These are phyloP conservation scores for Reinhardtius hippoglossoides DNA, from an alignment of 2,113 vertebrate species.

Conservation along the genomic window DNA sequence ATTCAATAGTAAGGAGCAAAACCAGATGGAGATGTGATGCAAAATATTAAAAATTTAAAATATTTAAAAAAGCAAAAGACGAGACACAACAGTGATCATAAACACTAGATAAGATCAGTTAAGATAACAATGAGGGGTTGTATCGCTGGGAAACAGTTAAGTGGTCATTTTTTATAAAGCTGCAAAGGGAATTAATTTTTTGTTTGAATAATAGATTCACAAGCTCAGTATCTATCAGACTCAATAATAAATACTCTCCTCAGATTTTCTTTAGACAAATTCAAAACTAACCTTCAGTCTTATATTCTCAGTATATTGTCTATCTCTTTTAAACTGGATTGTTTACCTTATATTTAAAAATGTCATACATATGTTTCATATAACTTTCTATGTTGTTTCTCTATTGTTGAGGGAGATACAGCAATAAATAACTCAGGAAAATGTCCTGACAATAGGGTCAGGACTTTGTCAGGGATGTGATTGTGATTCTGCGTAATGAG, in stretches of 20 bases:
- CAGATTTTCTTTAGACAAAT: slow-evolving; percentile 8
- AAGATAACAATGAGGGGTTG: not conserved
- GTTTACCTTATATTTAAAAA: not conserved
- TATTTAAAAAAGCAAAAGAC: slow-evolving; percentile 28
- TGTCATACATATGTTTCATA: not conserved
- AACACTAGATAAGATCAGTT: slow-evolving; percentile 28
- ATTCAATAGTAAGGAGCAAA: slow-evolving; percentile 9
- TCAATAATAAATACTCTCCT: not conserved
- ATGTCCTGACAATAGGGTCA: too few relatives aligned
- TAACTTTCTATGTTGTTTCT: too few relatives aligned
- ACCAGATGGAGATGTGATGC: slow-evolving; percentile 14
- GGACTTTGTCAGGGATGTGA: too few relatives aligned
- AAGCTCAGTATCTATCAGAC: slow-evolving; percentile 17
- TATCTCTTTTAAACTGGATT: slow-evolving; percentile 6
- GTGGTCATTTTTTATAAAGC: slow-evolving; percentile 1
- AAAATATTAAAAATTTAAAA: too few relatives aligned
- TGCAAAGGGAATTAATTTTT: not conserved
- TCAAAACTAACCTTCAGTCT: not conserved
- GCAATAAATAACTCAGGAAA: too few relatives aligned
- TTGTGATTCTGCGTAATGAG: slow-evolving; percentile 3
- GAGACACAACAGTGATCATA: slow-evolving; percentile 11
- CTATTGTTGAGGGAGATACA: too few relatives aligned
- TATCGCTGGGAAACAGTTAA: slow-evolving; percentile 11
- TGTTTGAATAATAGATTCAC: slow-evolving; percentile 30
- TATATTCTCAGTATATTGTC: slow-evolving; percentile 1